Base-by-base conservation (phyloP, 2,888 invertebrate genomes). In the Cremastobaeus sp. region DNA sequence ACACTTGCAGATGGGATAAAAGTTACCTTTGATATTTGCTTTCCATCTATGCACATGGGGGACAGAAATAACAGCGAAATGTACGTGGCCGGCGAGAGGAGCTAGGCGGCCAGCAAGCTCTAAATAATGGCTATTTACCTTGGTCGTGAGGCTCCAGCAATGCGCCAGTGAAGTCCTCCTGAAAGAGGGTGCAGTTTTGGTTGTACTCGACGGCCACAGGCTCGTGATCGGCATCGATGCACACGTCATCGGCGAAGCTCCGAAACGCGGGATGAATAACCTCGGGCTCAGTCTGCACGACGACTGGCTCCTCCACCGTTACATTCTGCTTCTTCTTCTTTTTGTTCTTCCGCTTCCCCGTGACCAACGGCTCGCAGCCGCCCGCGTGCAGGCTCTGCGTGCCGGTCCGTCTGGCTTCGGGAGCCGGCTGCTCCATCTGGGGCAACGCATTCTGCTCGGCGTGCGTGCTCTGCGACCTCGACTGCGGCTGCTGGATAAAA, bases 211-310 rank as follows among this genome's bases (percentile, higher is more conserved):
- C n/a, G n/a, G n/a, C n/a, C n/a, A n/a, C n/a, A n/a, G n/a, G n/a
- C n/a, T n/a, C n/a, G n/a, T n/a, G n/a, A n/a, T 18, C 20, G 11
- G 20, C 20, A 20, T 18, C 20, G 39, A 11, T 8, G 39, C 2
- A 11, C 2, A 41, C 28, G 28, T 45, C 25, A 45, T 45, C 28
- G 28, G n/a, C 45, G 12, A 28, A 14, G 14, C 12, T 8, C 14
- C 28, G 28, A 45, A 45, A 45, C 14, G 28, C 45, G 28, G 45
- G 45, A 45, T 21, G 25, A 45, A 28, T 45, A 45, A 45, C 45
- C 45, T 45, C 45, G 14, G n/a, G 5, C 45, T 6, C 11, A 15
- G 5, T 11, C 21, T 20, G 21, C 11, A 0, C 11, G 6, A 4
- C n/a, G n/a, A n/a, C n/a, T n/a, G n/a, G n/a, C n/a, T n/a, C n/a